phyloP scores from a whole-genome alignment of 2,888 invertebrate species.

The Nymphalis polychloros region DNA sequence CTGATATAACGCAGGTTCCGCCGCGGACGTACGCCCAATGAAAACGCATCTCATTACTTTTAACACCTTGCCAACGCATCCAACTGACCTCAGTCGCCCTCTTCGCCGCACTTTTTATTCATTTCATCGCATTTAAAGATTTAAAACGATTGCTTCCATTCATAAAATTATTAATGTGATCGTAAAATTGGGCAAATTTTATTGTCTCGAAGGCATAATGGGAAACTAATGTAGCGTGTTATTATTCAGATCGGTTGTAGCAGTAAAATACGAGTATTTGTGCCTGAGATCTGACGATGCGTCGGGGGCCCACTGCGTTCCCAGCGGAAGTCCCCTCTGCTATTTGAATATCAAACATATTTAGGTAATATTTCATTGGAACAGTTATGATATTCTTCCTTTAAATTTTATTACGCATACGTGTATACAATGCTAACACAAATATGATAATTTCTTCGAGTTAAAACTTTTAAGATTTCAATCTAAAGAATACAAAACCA shows the following conservation, averaged over 20 bases:
- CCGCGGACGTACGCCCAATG: slow-evolving; percentile 46
- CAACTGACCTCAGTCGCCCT: slow-evolving; percentile 66
- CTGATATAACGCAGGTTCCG: slow-evolving; percentile 45
- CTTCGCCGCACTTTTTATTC: slow-evolving; percentile 66
- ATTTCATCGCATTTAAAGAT: slow-evolving; percentile 71
- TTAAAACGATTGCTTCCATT: slow-evolving; percentile 79
- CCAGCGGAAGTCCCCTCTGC: slow-evolving; percentile 75
- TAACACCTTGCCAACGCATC: slow-evolving; percentile 62
- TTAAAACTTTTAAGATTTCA: slow-evolving; percentile 28
- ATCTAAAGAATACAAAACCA: slow-evolving; percentile 25
- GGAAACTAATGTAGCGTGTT: slow-evolving; percentile 82
- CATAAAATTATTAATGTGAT: slow-evolving; percentile 82
- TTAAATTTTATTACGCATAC: slow-evolving; percentile 58
- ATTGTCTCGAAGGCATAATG: slow-evolving; percentile 81
- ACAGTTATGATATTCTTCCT: slow-evolving; percentile 80
- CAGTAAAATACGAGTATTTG: slow-evolving; percentile 78
- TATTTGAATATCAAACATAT: slow-evolving; percentile 79
- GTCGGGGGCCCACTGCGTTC: slow-evolving; percentile 54
- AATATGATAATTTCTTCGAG: slow-evolving; percentile 52
- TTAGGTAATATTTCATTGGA: slow-evolving; percentile 75
- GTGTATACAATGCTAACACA: slow-evolving; percentile 64
- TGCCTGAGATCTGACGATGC: slow-evolving; percentile 55
- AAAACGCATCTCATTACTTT: slow-evolving; percentile 53
- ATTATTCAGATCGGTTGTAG: slow-evolving; percentile 80
- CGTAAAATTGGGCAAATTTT: slow-evolving; percentile 82